Base-by-base conservation (phyloP, 1,140 invertebrate species). In the Dreissena rostriformis region DNA sequence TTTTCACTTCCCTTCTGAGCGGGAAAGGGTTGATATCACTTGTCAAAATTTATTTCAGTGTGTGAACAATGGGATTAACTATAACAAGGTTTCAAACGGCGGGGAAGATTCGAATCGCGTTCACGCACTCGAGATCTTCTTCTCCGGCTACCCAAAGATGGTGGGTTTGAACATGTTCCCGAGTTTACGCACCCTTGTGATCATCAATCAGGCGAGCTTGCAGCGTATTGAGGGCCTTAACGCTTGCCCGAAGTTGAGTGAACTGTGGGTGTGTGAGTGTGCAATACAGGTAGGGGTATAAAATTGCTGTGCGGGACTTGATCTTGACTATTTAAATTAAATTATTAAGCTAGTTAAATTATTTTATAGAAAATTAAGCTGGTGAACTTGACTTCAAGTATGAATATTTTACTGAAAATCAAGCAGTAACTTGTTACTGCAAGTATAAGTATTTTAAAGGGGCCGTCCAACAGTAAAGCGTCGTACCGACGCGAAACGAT, bases 191-290 rank as follows among this genome's bases (percentile, higher is more conserved):
- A 75, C 39, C 22, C 53, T 75, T 22, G 29, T 61, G 22, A 75
- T 75, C 7, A 75, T 75, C 24, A 55, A 75, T 10, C 73, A 75
- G 73, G 1, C 73, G 5, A 29, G 70, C 12, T 52, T 75, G 29
- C n/a, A 22, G 51, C 14, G 53, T 6, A 75, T 75, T 2, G 73
- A 75, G 55, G 73, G 73, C 14, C 55, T 75, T 15, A 24, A 5
- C 19, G 12, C 2, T 61, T 26, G 39, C 22, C 19, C 73, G 61
- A 19, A 75, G 19, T 28, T 75, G 22, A 15, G 15, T 15, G 73
- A 75, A 55, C 26, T 75, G 17, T 75, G 73, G 73, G 61, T 75
- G n/a, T 57, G 73, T 75, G 73, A 75, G 61, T 57, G 73, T 51
- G 26, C 15, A 17, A 24, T 75, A 5, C 22, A 61, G 51, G 73